These are phyloP conservation scores for Coenonympha arcania DNA, from an alignment of 2,888 invertebrate genomes.

Conservation along the genomic window DNA sequence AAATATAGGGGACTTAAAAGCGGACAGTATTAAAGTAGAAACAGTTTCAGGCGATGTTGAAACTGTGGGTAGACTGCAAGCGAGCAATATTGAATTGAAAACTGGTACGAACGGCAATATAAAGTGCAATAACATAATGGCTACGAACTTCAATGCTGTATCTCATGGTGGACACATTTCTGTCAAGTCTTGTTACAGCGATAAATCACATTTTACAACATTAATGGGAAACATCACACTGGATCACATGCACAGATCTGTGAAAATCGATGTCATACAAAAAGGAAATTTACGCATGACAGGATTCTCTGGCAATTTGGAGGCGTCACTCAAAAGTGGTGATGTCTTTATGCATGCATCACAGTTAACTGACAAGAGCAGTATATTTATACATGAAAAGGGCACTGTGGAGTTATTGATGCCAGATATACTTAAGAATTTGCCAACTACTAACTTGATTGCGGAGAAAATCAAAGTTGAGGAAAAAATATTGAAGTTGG, in stretches of 20 bases:
- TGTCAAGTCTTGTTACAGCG: slow-evolving; percentile 59
- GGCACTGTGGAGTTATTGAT: slow-evolving; percentile 66
- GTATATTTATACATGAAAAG: slow-evolving; percentile 70
- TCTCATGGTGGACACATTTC: slow-evolving; percentile 62
- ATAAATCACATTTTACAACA: slow-evolving; percentile 65
- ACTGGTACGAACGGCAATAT: slow-evolving; percentile 58
- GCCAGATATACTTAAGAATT: slow-evolving; percentile 56
- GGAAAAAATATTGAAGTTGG: slow-evolving; percentile 60
- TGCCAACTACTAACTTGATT: slow-evolving; percentile 66
- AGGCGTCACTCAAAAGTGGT: slow-evolving; percentile 66
- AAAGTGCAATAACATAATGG: slow-evolving; percentile 63
- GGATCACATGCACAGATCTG: slow-evolving; percentile 56
- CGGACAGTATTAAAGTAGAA: slow-evolving; percentile 58
- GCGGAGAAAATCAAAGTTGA: slow-evolving; percentile 68
- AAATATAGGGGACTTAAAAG: slow-evolving; percentile 54
- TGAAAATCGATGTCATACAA: slow-evolving; percentile 65
- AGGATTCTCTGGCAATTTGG: slow-evolving; percentile 60
- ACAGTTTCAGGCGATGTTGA: slow-evolving; percentile 53
- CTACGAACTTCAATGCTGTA: slow-evolving; percentile 49
- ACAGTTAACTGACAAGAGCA: slow-evolving; percentile 60
- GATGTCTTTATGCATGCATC: slow-evolving; percentile 66
- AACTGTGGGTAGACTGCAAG: slow-evolving; percentile 57
- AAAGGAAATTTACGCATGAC: slow-evolving; percentile 63
- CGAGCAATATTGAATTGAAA: slow-evolving; percentile 57
- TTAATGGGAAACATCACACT: slow-evolving; percentile 62